A percentile compares a stretch with the other conserved stretches of the same genome.
Evolutionary conservation across 2,113 vertebrate species (phyloP).

Genomic region (Cinclus mexicanus): DNA sequence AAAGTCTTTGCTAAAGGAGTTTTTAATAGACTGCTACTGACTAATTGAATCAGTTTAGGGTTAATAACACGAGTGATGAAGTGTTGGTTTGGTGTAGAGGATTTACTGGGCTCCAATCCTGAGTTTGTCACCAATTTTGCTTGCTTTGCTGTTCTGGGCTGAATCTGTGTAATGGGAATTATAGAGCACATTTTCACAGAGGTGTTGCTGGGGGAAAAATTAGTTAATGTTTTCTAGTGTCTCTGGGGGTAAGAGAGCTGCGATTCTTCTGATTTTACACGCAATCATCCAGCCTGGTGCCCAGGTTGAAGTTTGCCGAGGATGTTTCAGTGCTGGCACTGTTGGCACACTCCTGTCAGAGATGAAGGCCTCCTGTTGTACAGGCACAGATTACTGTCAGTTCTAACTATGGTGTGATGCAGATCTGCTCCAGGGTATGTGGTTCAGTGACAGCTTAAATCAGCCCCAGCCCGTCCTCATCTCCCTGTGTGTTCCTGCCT

Average conservation of each 20-base stretch:
- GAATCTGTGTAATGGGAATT: background rate
- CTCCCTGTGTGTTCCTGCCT: slow-evolving; percentile 47
- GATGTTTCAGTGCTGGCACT: background rate
- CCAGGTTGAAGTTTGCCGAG: background rate
- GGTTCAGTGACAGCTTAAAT: slow-evolving; percentile 48
- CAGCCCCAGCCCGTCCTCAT: slow-evolving; percentile 5
- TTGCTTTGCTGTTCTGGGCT: background rate
- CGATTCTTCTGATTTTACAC: background rate
- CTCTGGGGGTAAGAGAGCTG: background rate
- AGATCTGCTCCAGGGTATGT: slow-evolving; percentile 52
- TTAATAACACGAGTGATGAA: background rate
- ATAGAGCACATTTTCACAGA: background rate
- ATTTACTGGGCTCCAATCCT: background rate
- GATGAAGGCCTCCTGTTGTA: slow-evolving; percentile 7
- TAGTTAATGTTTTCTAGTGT: background rate
- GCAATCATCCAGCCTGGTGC: background rate
- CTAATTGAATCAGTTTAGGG: slow-evolving; percentile 18
- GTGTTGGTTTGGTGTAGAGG: background rate
- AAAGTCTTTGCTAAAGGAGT: background rate
- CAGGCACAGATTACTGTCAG: slow-evolving; percentile 56
- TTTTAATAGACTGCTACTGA: background rate
- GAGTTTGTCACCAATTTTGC: background rate
- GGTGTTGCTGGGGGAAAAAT: background rate
- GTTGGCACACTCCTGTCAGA: background rate
- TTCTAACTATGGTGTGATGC: slow-evolving; percentile 44